Conservation (phyloP, 2,888 invertebrate species). For the Drosophila bunnanda region DNA sequence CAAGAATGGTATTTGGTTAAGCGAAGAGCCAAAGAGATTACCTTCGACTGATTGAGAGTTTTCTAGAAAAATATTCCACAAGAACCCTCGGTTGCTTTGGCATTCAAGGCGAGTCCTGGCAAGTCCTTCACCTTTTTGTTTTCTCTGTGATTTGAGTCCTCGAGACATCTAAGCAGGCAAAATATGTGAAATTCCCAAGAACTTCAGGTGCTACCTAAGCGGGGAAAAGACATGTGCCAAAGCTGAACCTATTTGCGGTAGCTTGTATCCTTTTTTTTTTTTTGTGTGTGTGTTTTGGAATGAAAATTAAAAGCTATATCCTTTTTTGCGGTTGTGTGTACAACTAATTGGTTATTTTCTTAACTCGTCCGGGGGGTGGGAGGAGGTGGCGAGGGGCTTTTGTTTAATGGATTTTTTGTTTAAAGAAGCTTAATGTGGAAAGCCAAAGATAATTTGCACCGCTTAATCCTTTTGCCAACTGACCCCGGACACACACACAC, state of each 20-base stretch:
- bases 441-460: conserved; percentile 30
- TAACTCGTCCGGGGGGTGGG: no score
- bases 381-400: neutral
- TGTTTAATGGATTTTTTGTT: conserved; percentile 17
- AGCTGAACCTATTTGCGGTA: neutral
- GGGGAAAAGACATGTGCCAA: neutral
- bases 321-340: conserved; percentile 13
- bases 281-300: no score
- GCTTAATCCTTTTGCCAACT: conserved; percentile 31
- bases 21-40: conserved; percentile 3
- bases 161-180: neutral
- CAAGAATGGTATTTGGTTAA: conserved; percentile 1
- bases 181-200: neutral
- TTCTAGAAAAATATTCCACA: neutral
- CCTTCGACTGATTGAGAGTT: conserved; percentile 3
- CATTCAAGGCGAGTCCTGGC: neutral
- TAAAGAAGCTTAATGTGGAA: conserved; percentile 25
- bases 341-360: conserved; percentile 22
- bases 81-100: neutral
- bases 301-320: neutral
- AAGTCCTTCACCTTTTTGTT: neutral
- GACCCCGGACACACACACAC: conserved; percentile 3
- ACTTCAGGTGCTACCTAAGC: neutral
- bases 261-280: neutral
- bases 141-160: neutral